Evolutionary conservation across 2,888 invertebrate species (phyloP), one percentile per base, ranked within the genome.

Genomic region (Amphipyra tragopoginis): DNA sequence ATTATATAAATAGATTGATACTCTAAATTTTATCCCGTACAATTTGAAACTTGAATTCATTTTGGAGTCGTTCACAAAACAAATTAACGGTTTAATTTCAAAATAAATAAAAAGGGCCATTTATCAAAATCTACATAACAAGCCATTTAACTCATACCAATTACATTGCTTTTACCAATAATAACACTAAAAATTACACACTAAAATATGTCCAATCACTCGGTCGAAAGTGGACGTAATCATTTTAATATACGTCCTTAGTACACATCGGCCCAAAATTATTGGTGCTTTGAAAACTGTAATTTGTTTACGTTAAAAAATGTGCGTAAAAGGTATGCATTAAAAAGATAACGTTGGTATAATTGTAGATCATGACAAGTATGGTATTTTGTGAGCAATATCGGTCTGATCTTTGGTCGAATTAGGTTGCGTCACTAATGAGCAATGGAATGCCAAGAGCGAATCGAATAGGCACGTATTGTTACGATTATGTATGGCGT

Each of bases 121-220:
- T 65, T 69, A 65, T 64, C 48, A 64, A 76, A 59, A 69, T 68
- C 61, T 64, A 62, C 63, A 67, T 76, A 70, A 72, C 73, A 56
- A 76, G 58, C 45, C 70, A 64, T 78, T 77, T 75, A 80, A 84
- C 81, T 74, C 65, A 78, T 74, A 82, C 78, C 84, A 86, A 89
- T 88, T 87, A 89, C 85, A 88, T 79, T 72, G 81, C 86, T 88
- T 86, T 88, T 88, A 91, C 86, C 87, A 93, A 92, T 92, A 92
- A 90, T 89, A 86, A 83, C 84, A 85, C 75, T 80, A 72, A 87
- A 91, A 89, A 90, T 87, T 88, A 89, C 79, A 86, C 77, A 85
- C 82, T 72, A 84, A 89, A 91, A 90, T 90, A 87, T 90, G 92
- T 89, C 90, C 92, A 92, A 92, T 93, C 90, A 92, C 86, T 72